Base-by-base conservation (phyloP, 2,888 invertebrate genomes). In the Stramonita haemastoma region DNA sequence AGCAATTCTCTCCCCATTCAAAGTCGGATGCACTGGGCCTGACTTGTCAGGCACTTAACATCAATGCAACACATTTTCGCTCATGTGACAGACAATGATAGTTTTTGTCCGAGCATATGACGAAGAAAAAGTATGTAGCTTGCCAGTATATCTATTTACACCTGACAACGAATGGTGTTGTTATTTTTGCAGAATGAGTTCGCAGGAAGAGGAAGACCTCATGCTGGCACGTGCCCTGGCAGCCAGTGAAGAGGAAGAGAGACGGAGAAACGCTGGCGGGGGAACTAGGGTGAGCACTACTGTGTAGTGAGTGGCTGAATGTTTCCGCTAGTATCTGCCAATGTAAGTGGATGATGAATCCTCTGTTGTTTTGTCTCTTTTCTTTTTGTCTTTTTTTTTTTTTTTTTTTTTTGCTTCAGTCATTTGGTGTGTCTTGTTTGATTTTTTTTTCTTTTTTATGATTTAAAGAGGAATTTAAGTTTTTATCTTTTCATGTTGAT, bases 151-250 rank as follows among this genome's bases (percentile, higher is more conserved):
- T n/a, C n/a, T n/a, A n/a, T n/a, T n/a, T n/a, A n/a, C n/a, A n/a
- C n/a, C n/a, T n/a, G n/a, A n/a, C n/a, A n/a, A n/a, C n/a, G n/a
- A n/a, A n/a, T n/a, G n/a, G n/a, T n/a, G n/a, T 46, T 46, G 46
- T 77, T 46, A 77, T 29, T 46, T 86, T 92, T 92, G 32, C 90
- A 95, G 94, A 84, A 89, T 93, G 90, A 93, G 92, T 87, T 93
- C 93, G 88, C 95, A 95, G 91, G 95, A 95, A 83, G 91, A 93
- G 70, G 95, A 95, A 81, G 96, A 96, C 89, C 89, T 93, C 70
- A 92, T 94, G 77, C 91, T 95, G 89, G 95, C 95, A 70, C 94
- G 94, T 91, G 95, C 95, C 22, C 90, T 95, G 85, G 94, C 95
- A 22, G 94, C 94, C 85, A 95, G 95, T 92, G 94, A 95, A 87